Conservation (phyloP, 2,888 invertebrate genomes). For the Agriopis leucophaearia region DNA sequence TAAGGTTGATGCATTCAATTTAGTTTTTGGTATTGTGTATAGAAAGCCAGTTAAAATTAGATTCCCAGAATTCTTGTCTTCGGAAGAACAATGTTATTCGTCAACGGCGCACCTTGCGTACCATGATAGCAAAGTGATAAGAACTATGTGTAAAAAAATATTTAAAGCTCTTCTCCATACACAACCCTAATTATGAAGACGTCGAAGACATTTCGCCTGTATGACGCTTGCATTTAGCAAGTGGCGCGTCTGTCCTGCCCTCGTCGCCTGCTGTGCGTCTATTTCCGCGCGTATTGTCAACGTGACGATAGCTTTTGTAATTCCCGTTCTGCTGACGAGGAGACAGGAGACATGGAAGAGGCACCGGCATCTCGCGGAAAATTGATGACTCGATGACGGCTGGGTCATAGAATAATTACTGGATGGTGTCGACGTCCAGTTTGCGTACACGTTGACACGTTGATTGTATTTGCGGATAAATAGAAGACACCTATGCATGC, state of each 20-base stretch:
- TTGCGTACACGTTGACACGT: background rate
- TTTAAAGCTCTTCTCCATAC: too few species aligned
- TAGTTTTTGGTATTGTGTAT: too few species aligned
- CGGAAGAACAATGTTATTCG: too few species aligned
- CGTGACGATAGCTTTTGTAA: conserved; percentile 12
- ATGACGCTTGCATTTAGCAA: background rate
- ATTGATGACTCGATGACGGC: conserved; percentile 16
- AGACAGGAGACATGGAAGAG: conserved; percentile 14
- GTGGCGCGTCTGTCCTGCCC: background rate
- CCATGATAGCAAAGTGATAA: too few species aligned
- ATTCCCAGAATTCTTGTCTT: too few species aligned
- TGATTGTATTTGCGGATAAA: background rate
- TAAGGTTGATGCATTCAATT: too few species aligned
- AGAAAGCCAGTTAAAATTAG: too few species aligned
- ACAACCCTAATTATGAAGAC: background rate
- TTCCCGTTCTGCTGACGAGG: conserved; percentile 12
- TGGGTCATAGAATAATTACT: conserved; percentile 19
- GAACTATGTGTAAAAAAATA: too few species aligned
- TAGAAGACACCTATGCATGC: background rate
- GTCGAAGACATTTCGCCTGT: background rate
- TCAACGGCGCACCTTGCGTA: too few species aligned
- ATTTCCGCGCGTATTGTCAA: conserved; percentile 11
- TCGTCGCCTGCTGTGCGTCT: conserved; percentile 7
- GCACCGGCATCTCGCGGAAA: conserved; percentile 3
- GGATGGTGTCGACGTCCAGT: background rate